A percentile compares a stretch with the other conserved stretches of the same genome.
Conservation (phyloP, 1,140 invertebrate species). For the Magallana gigas region DNA sequence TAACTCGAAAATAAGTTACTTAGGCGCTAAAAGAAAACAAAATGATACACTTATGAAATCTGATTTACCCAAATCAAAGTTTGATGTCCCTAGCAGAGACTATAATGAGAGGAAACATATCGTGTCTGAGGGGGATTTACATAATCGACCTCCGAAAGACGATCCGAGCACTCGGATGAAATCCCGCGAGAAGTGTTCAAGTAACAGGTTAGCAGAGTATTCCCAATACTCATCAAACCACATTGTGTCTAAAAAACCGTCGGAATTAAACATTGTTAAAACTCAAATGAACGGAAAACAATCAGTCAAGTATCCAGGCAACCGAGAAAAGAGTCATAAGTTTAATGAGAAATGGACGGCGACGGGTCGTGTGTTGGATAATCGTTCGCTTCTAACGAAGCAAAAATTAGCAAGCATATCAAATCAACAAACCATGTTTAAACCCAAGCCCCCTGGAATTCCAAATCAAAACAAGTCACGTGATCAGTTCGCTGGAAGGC, state of each 20-base stretch:
- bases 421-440: slow-evolving; percentile 1
- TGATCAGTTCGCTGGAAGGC: background rate
- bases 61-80: background rate
- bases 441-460: background rate
- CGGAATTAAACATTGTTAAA: background rate
- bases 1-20: slow-evolving; percentile 17
- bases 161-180: background rate
- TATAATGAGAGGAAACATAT: background rate
- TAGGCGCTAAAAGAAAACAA: slow-evolving; percentile 25
- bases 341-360: slow-evolving; percentile 6
- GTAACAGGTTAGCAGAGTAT: slow-evolving; percentile 6
- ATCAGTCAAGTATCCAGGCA: background rate
- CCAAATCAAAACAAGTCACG: slow-evolving; percentile 11
- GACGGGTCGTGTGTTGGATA: background rate
- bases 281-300: background rate
- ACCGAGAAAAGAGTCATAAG: background rate
- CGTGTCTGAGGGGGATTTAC: background rate
- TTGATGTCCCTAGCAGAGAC: background rate
- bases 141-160: background rate
- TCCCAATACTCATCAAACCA: background rate
- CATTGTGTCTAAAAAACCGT: slow-evolving; percentile 4
- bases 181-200: slow-evolving; percentile 16
- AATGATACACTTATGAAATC: slow-evolving; percentile 18
- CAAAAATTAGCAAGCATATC: background rate
- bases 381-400: slow-evolving; percentile 10